Evolutionary conservation across 2,797 vertebrate genomes (phyloP), one percentile per base, ranked within the genome.

Genomic region (Naso thynnoides): DNA sequence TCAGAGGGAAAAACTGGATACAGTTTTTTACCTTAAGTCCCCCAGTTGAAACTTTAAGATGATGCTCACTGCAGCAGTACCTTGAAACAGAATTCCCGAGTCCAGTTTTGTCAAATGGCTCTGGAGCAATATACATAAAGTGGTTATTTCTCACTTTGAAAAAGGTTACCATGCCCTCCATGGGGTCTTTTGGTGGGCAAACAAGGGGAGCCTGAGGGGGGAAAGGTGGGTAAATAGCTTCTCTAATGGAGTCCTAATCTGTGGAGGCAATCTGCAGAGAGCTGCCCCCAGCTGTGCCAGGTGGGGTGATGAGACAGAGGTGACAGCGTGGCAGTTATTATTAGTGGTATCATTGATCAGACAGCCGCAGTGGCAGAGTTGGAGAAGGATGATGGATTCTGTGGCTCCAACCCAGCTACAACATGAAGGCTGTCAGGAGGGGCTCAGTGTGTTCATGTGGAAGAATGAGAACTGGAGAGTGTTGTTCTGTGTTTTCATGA

Each of bases 291-390:
- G 93, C 92, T 84, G 78, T 89, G 91, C 83, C 80, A 88, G 88
- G 89, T 63, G 78, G 84, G 84, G 83, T 88, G 87, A 92, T 83
- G 85, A 90, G 92, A 90, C 81, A 67, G 90, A 92, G 92, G 92
- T 91, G 93, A 93, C 93, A 90, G 90, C 55, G 70, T 90, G 90
- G 91, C 92, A 81, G 93, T 94, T 94, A 94, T 95, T 94, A 95
- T 94, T 95, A 94, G 93, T 86, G 85, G 88, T 94, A 94, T 94
- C 94, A 94, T 94, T 94, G 94, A 95, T 94, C 93, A 94, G 94
- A 91, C 78, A 82, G 88, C 71, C 49, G 49, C 78, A 86, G 84
- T 33, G 53, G 84, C 70, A 75, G 78, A 73, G 84, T 76, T 86
- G 73, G 82, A 92, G 89, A 86, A 78, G 75, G 82, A 93, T 94